Evolutionary conservation across 2,888 invertebrate genomes (phyloP).

Genomic region (Dilophus febrilis): DNA sequence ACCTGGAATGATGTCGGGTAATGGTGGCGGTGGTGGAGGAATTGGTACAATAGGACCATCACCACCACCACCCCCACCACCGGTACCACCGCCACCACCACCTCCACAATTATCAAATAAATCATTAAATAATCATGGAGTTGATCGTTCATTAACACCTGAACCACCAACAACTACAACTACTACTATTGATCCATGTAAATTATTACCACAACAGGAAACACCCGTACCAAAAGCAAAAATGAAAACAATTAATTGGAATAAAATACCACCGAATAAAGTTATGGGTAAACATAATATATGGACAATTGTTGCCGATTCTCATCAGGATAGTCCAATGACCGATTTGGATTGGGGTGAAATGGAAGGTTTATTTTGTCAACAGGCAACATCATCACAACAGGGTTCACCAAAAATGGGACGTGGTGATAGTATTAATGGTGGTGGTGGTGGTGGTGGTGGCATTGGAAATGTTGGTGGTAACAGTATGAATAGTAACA

Average conservation of each 20-base stretch:
- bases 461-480: slow-evolving; percentile 24
- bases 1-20: slow-evolving; percentile 15
- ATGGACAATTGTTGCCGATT: slow-evolving; percentile 78
- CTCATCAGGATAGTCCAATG: slow-evolving; percentile 68
- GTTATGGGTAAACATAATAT: slow-evolving; percentile 82
- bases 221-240: slow-evolving; percentile 88
- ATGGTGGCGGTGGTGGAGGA: slow-evolving; percentile 11
- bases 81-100: slow-evolving; percentile 19
- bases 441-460: slow-evolving; percentile 33
- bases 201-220: slow-evolving; percentile 70
- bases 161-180: too few species aligned
- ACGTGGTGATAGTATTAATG: slow-evolving; percentile 25
- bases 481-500: too few species aligned
- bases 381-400: slow-evolving; percentile 47
- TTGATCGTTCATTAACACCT: slow-evolving; percentile 17
- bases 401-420: slow-evolving; percentile 37
- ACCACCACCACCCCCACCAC: slow-evolving; percentile 27
- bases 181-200: slow-evolving; percentile 22
- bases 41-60: slow-evolving; percentile 23
- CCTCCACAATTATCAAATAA: slow-evolving; percentile 5
- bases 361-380: slow-evolving; percentile 88
- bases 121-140: slow-evolving; percentile 3
- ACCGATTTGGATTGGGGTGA: slow-evolving; percentile 81
- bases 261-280: slow-evolving; percentile 84
- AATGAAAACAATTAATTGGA: slow-evolving; percentile 97